Evolutionary conservation across 2,797 vertebrate genomes (phyloP).

Genomic region (Manis crassicaudata): DNA sequence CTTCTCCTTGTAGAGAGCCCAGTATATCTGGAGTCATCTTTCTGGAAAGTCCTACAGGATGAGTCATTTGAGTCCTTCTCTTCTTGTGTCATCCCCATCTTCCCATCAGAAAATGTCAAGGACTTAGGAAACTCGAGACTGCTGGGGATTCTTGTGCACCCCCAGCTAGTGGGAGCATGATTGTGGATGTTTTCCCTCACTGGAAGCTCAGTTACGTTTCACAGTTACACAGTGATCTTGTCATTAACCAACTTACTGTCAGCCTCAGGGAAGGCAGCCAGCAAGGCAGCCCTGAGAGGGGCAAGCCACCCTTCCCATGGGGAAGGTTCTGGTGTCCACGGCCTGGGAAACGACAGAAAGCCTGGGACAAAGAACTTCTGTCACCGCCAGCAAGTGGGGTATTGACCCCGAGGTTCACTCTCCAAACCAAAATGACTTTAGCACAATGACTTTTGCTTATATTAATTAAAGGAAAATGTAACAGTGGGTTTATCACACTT

Average conservation of each 20-base stretch:
- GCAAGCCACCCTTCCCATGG: background rate
- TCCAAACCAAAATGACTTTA: conserved; percentile 70
- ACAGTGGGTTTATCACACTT: conserved; percentile 66
- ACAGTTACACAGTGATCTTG: background rate
- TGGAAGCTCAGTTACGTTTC: background rate
- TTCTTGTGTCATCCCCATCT: background rate
- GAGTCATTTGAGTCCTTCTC: background rate
- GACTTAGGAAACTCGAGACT: background rate
- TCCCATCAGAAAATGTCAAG: background rate
- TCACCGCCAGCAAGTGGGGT: background rate
- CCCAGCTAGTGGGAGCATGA: background rate
- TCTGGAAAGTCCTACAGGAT: no score
- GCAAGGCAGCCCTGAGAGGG: background rate
- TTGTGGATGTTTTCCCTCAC: background rate
- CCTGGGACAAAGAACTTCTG: conserved; percentile 23
- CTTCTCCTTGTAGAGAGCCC: background rate
- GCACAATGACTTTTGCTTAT: conserved; percentile 63
- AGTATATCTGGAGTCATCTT: background rate
- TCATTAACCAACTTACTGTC: conserved; percentile 19
- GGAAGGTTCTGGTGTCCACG: background rate
- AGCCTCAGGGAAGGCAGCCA: background rate
- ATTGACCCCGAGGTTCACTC: conserved; percentile 28
- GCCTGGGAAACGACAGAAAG: background rate
- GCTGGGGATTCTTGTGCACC: background rate
- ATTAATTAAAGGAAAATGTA: conserved; percentile 77